Evolutionary conservation across 2,113 vertebrate species (phyloP).

Genomic region (Misgurnus anguillicaudatus): DNA sequence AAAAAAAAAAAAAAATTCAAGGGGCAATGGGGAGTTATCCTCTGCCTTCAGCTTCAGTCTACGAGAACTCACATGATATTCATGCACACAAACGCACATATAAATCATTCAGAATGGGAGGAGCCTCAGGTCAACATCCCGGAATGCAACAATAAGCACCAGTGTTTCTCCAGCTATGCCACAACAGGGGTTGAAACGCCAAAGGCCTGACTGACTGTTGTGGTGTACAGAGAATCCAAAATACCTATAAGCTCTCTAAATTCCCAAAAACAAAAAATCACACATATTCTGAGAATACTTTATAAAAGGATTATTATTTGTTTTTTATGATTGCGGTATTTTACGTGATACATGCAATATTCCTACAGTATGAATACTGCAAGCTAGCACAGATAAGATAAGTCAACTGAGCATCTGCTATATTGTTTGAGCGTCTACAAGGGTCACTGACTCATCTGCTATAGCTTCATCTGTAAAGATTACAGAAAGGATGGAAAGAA

Average conservation of each 20-base stretch:
- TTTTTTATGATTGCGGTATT: neutral
- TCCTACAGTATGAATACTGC: neutral
- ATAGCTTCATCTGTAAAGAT: too few relatives aligned
- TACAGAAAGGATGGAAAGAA: too few relatives aligned
- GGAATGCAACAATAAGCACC: conserved; percentile 45
- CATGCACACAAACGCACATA: conserved; percentile 46
- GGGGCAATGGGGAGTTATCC: conserved; percentile 36
- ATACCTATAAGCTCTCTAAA: conserved; percentile 18
- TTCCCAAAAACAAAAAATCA: neutral
- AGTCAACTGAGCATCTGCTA: too few relatives aligned
- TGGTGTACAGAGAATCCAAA: neutral
- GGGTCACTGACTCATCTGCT: too few relatives aligned
- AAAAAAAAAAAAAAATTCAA: conserved; percentile 25
- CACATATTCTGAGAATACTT: neutral
- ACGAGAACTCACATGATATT: conserved; percentile 54
- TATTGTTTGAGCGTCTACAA: too few relatives aligned
- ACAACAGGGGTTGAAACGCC: conserved; percentile 5
- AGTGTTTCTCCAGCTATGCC: conserved; percentile 6
- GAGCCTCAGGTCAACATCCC: conserved; percentile 36
- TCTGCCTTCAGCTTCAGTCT: conserved; percentile 47
- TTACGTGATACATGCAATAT: neutral
- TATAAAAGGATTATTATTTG: conserved; percentile 19
- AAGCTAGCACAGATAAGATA: neutral
- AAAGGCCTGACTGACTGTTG: neutral
- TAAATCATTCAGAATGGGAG: conserved; percentile 38